Base-by-base conservation (phyloP, 1,140 invertebrate species). In the Arion vulgaris region DNA sequence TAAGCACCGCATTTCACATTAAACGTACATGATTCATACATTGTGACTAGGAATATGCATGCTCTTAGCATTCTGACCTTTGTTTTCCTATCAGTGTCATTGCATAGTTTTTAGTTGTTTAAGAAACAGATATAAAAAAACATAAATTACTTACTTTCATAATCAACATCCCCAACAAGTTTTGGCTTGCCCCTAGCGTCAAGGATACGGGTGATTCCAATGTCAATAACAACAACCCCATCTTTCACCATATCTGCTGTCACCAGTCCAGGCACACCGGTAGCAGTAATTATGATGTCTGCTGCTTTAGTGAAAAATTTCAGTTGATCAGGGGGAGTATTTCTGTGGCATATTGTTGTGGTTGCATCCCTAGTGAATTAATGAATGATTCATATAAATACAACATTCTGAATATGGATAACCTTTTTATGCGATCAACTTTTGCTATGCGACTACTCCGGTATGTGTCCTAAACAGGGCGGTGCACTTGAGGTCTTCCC, bases 91-190 rank as follows among this genome's bases (percentile, higher is more conserved):
- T n/a, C n/a, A n/a, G n/a, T n/a, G n/a, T n/a, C n/a, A n/a, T n/a
- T n/a, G n/a, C n/a, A n/a, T n/a, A n/a, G n/a, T n/a, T n/a, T n/a
- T n/a, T n/a, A n/a, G n/a, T n/a, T n/a, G n/a, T n/a, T n/a, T n/a
- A n/a, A n/a, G n/a, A n/a, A n/a, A n/a, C n/a, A n/a, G n/a, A n/a
- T n/a, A n/a, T n/a, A n/a, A n/a, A n/a, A n/a, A 45, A 66, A 5
- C 2, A 66, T 32, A 7, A 66, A n/a, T 49, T 53, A 71, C 28
- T 69, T 84, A 92, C 92, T 87, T 85, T 97, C 95, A 93, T 95
- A 98, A 90, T 97, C 95, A 19, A 97, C 96, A 92, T 98, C 97
- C 11, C 97, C 97, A 32, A 97, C 95, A n/a, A 97, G 92, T 91
- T 94, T 90, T 95, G 93, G 94, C 88, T 95, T 95, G 5, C 95